Evolutionary conservation across 1,140 invertebrate genomes (phyloP).

Genomic region (Lineus longissimus): DNA sequence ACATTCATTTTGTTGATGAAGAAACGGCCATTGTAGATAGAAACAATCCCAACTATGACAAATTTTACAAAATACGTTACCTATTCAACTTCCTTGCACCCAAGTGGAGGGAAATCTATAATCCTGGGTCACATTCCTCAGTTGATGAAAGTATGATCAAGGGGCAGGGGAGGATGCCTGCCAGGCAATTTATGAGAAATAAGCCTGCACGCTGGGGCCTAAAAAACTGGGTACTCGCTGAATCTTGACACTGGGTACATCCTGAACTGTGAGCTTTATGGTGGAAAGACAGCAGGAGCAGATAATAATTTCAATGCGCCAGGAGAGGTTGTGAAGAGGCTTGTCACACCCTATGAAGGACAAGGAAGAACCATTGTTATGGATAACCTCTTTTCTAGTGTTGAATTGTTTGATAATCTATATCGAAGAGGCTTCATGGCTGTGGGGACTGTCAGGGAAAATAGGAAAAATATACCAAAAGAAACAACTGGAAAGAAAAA

Average conservation of each 20-base stretch:
- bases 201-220: not conserved
- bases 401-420: not conserved
- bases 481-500: not conserved
- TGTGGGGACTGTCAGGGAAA: not conserved
- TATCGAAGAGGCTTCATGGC: not conserved
- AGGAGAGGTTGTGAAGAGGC: not conserved
- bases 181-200: not conserved
- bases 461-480: not conserved
- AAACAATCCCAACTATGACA: not conserved
- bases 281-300: not conserved
- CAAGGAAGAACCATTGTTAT: not conserved
- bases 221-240: not conserved
- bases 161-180: not conserved
- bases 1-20: constrained; percentile 4
- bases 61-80: not conserved
- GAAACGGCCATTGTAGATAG: not conserved
- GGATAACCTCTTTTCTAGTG: not conserved
- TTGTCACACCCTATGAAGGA: not conserved
- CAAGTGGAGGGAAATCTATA: not conserved
- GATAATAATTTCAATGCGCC: not conserved
- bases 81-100: not conserved
- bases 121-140: not conserved
- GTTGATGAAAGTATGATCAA: not conserved
- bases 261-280: not conserved
- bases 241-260: not conserved